These are phyloP conservation scores for Lamellibrachia satsuma DNA, from an alignment of 2,888 invertebrate genomes.

Conservation along the genomic window DNA sequence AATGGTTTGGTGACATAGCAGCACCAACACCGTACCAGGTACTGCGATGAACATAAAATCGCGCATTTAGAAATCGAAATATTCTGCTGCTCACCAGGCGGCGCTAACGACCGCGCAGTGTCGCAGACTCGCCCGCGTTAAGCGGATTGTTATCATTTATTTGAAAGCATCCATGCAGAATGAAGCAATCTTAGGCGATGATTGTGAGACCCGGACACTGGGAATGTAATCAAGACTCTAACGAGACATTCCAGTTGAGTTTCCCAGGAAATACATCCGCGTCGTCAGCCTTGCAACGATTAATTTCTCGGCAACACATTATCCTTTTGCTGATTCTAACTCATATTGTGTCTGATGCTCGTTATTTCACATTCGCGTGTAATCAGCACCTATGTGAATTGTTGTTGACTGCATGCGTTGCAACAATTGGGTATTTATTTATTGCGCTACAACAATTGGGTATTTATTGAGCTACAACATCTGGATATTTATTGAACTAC, in stretches of 20 bases:
- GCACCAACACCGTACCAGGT: not conserved
- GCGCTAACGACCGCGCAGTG: not conserved
- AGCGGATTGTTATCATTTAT: not conserved
- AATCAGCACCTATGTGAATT: not conserved
- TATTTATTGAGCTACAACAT: not conserved
- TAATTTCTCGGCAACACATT: slow-evolving; percentile 17
- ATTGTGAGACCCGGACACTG: not conserved
- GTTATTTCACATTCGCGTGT: not conserved
- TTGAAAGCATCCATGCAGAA: not conserved
- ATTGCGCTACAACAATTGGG: not conserved
- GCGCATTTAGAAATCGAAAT: not conserved
- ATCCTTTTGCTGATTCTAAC: not conserved
- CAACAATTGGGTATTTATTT: not conserved
- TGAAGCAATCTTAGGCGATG: not conserved
- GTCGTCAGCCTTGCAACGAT: not conserved
- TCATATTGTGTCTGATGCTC: not conserved
- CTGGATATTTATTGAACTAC: too few species aligned
- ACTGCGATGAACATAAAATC: not conserved
- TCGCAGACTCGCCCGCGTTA: not conserved
- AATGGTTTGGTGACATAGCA: not conserved
- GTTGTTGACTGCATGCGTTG: not conserved
- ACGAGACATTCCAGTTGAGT: not conserved
- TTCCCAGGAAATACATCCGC: slow-evolving; percentile 6
- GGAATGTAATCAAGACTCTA: not conserved
- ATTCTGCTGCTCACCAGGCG: not conserved